Conservation (phyloP, 2,797 vertebrate genomes). For the Sebastolobus alascanus region DNA sequence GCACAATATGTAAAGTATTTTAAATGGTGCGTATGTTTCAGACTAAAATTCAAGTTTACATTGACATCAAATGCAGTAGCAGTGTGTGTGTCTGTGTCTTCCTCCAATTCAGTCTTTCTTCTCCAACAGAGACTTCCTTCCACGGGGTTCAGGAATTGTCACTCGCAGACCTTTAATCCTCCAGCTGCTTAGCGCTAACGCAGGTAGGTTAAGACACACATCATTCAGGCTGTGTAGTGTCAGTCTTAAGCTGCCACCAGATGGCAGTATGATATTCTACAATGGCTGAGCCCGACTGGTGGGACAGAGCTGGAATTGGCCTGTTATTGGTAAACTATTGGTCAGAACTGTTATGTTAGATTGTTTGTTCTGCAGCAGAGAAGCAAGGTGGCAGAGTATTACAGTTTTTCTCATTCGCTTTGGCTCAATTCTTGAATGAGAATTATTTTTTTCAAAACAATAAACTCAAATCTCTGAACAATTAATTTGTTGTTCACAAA, state of each 20-base stretch:
- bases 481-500: too few relatives aligned
- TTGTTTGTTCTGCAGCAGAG: not conserved
- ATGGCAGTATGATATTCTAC: constrained; percentile 55
- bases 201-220: constrained; percentile 59
- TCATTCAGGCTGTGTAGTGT: not conserved
- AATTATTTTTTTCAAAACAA: too few relatives aligned
- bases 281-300: not conserved
- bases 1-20: not conserved
- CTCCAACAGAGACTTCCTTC: constrained; percentile 84
- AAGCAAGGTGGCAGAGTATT: not conserved
- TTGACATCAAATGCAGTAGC: not conserved
- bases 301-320: not conserved
- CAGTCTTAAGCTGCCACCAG: constrained; percentile 58
- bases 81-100: not conserved
- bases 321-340: not conserved
- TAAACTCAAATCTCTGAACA: too few relatives aligned
- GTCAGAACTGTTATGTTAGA: not conserved
- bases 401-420: too few relatives aligned
- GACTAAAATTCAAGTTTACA: constrained; percentile 20
- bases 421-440: too few relatives aligned
- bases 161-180: constrained; percentile 86
- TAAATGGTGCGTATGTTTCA: constrained; percentile 26
- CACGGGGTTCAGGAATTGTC: constrained; percentile 85
- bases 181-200: constrained; percentile 76
- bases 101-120: constrained; percentile 23